These are phyloP conservation scores for Symphodus melops DNA, from an alignment of 2,113 vertebrate species.

Conservation along the genomic window DNA sequence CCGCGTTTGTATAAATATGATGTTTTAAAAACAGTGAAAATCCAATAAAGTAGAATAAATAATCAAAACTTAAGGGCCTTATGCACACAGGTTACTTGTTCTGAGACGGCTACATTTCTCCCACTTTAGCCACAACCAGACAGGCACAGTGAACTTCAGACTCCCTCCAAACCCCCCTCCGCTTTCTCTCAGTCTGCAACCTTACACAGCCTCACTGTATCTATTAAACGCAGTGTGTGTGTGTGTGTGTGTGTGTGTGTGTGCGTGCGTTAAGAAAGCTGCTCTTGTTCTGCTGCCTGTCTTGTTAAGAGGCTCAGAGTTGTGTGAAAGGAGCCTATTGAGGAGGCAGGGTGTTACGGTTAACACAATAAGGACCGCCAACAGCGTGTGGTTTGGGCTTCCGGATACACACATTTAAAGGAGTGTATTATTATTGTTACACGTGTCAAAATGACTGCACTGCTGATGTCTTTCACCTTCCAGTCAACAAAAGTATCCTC, in stretches of 20 bases:
- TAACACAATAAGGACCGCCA: slow-evolving; percentile 59
- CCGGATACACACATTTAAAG: slow-evolving; percentile 53
- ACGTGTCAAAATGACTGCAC: not conserved
- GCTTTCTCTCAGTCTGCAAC: slow-evolving; percentile 15
- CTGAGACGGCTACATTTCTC: not conserved
- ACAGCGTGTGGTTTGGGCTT: slow-evolving; percentile 52
- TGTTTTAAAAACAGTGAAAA: no score
- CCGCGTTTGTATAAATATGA: no score
- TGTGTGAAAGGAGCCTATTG: slow-evolving; percentile 61
- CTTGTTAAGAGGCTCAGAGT: slow-evolving; percentile 59
- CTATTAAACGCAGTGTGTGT: slow-evolving; percentile 36
- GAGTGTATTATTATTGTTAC: slow-evolving; percentile 21
- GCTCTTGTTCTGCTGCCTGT: slow-evolving; percentile 66
- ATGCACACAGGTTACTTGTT: not conserved
- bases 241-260: no score
- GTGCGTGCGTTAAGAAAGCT: slow-evolving; percentile 36
- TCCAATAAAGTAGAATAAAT: no score
- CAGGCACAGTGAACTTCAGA: slow-evolving; percentile 3
- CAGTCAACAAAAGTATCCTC: not conserved
- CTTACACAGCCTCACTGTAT: slow-evolving; percentile 42
- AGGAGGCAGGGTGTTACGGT: slow-evolving; percentile 65
- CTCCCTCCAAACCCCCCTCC: not conserved
- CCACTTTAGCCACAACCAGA: slow-evolving; percentile 4
- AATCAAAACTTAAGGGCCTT: no score
- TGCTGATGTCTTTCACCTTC: slow-evolving; percentile 1